phyloP scores from a whole-genome alignment of 1,140 invertebrate species.

The Leptinotarsa lineolata region DNA sequence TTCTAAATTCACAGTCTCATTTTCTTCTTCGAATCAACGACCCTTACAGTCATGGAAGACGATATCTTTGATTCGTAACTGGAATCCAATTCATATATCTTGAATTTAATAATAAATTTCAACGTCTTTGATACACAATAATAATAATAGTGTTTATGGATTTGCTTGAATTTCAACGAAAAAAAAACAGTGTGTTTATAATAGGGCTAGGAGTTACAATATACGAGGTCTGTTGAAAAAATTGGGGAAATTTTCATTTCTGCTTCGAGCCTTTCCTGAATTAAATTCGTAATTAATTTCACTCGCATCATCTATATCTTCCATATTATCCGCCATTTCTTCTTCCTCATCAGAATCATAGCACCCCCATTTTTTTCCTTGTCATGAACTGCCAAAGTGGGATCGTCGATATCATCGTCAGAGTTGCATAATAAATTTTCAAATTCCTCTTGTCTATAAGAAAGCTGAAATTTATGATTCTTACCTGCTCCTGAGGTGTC shows the following conservation, averaged over 20 bases:
- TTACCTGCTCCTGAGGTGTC: neutral
- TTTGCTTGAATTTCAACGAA: neutral
- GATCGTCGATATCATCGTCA: neutral
- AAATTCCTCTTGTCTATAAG: neutral
- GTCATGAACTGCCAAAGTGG: neutral
- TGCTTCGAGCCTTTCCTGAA: no score
- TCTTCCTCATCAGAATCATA: no score
- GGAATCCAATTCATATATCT: constrained; percentile 23
- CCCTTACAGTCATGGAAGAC: constrained; percentile 20
- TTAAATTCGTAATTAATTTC: no score
- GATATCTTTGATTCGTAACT: constrained; percentile 28
- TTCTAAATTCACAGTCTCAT: constrained; percentile 20
- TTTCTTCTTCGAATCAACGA: constrained; percentile 18
- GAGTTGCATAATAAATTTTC: neutral
- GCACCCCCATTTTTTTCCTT: neutral
- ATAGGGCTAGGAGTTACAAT: no score
- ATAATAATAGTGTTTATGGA: neutral
- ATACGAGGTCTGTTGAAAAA: no score
- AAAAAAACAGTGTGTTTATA: neutral
- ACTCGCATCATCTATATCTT: neutral
- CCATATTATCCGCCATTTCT: neutral
- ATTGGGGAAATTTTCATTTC: no score
- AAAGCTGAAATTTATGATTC: neutral
- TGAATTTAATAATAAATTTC: neutral
- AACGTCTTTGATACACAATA: neutral